Conservation (phyloP, 2,888 invertebrate species). For the Chaitophorus viminalis region DNA sequence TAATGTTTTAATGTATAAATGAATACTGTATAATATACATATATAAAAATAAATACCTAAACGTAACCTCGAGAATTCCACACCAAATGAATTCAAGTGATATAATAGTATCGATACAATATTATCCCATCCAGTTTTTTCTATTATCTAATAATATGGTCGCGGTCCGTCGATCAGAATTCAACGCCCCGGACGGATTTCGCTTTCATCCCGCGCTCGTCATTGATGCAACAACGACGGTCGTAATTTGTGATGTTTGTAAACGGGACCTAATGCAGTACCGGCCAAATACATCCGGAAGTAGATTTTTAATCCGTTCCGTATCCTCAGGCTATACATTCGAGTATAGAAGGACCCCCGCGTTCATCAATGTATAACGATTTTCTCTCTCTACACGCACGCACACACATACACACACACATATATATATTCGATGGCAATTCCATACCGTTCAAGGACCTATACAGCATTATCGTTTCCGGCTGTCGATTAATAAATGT, state of each 20-base stretch:
- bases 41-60: not conserved
- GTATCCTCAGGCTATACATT: slow-evolving; percentile 31
- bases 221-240: not conserved
- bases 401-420: not conserved
- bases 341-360: slow-evolving; percentile 12
- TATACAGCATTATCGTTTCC: slow-evolving; percentile 35
- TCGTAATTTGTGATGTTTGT: not conserved
- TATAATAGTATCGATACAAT: too few relatives aligned
- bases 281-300: slow-evolving; percentile 22
- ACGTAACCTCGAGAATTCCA: not conserved
- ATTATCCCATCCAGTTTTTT: too few relatives aligned
- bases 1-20: not conserved
- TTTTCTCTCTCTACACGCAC: not conserved
- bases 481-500: slow-evolving; percentile 27
- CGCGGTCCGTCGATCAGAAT: not conserved
- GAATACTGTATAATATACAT: not conserved
- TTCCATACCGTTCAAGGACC: slow-evolving; percentile 37
- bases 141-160: not conserved
- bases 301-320: slow-evolving; percentile 13
- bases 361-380: not conserved
- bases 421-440: not conserved
- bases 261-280: not conserved
- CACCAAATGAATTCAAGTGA: too few relatives aligned
- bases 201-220: not conserved
- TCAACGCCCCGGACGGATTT: not conserved